Evolutionary conservation across 2,888 invertebrate species (phyloP), one percentile per base, ranked within the genome.

Genomic region (Poecilus cupreus): DNA sequence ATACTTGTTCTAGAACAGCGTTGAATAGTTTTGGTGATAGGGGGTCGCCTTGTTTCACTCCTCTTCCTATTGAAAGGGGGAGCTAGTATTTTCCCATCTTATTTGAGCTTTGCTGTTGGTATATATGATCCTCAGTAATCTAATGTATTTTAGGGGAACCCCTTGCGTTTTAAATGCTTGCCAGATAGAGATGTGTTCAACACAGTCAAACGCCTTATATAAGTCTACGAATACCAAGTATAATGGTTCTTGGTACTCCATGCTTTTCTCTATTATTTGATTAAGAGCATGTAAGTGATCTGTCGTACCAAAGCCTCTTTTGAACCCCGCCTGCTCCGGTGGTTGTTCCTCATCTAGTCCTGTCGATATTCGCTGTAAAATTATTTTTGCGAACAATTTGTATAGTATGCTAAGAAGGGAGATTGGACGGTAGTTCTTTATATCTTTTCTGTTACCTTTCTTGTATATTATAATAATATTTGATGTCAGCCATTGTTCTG

Each of bases 251-350:
- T 74, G 51, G 39, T 72, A 80, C 74, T 80, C 84, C 10, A 13
- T 75, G 2, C 8, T 26, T 82, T 82, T 83, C 24, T 84, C 83
- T 26, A 83, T 83, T 13, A 83, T 43, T 49, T 84, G 82, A 37
- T 70, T 72, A 1, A 83, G 18, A 3, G 75, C 39, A n/a, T 83
- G 82, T 18, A 84, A 70, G 32, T 84, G 83, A 26, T 83, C 82
- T 6, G 72, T 78, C 1, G 83, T 83, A 24, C 83, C 83, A 60
- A 78, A 83, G 5, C 79, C 64, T 51, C n/a, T 76, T n/a, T 84
- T 80, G 60, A 85, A 85, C 0, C 84, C 85, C 8, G 85, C 85
- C 75, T 86, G 85, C 54, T 85, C 84, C n/a, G 43, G 72, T 5
- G 84, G 83, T 81, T 85, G 85, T 8, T 83, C 79, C 60, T 81